These are phyloP conservation scores for Cancer borealis DNA, from an alignment of 2,888 invertebrate genomes.

Conservation along the genomic window DNA sequence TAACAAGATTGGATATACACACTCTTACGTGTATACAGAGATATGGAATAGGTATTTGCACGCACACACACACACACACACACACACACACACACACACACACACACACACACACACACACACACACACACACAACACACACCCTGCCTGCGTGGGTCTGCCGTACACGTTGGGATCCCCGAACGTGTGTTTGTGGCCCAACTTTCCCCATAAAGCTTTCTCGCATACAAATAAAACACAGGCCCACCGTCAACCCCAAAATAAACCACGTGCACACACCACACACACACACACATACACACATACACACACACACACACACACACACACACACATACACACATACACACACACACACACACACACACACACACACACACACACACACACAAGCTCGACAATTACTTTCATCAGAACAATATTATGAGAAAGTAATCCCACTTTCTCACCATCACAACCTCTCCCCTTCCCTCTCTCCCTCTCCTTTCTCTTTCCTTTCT, in stretches of 20 bases:
- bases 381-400: neutral
- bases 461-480: neutral
- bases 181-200: conserved; percentile 12
- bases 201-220: conserved; percentile 6
- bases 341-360: conserved; percentile 17
- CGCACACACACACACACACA: neutral
- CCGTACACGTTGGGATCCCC: neutral
- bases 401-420: neutral
- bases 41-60: neutral
- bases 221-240: conserved; percentile 3
- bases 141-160: neutral
- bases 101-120: conserved; percentile 6
- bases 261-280: neutral
- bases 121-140: conserved; percentile 11
- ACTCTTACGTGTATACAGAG: neutral
- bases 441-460: neutral
- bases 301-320: conserved; percentile 11
- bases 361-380: conserved; percentile 28
- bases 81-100: conserved; percentile 20
- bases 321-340: conserved; percentile 23
- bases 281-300: conserved; percentile 24
- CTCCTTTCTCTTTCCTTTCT: neutral
- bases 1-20: too few relatives aligned
- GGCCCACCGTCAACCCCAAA: neutral
- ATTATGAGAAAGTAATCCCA: neutral